Conservation (phyloP, 2,113 vertebrate genomes). For the Cebidichthys violaceus region DNA sequence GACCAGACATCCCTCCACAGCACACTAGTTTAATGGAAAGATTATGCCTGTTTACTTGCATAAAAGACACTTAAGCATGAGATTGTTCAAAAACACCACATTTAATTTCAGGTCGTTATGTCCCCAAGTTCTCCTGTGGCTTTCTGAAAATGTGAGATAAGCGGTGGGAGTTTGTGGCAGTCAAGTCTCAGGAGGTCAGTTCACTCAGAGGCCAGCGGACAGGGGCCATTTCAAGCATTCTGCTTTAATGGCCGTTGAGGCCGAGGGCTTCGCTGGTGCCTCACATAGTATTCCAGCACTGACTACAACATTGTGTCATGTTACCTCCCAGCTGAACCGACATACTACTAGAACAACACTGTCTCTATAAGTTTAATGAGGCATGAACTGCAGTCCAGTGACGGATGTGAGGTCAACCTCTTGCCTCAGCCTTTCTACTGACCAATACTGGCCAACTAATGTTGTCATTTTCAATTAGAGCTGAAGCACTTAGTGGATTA, state of each 20-base stretch:
- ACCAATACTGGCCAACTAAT: slow-evolving; percentile 4
- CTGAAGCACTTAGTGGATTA: neutral
- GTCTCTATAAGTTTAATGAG: slow-evolving; percentile 58
- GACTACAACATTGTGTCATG: slow-evolving; percentile 61
- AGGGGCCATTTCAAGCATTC: slow-evolving; percentile 71
- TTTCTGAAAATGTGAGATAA: slow-evolving; percentile 74
- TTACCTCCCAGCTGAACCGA: slow-evolving; percentile 58
- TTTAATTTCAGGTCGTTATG: slow-evolving; percentile 52
- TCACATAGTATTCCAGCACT: slow-evolving; percentile 39
- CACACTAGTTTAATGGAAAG: neutral
- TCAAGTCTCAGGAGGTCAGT: slow-evolving; percentile 73
- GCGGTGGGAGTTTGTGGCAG: slow-evolving; percentile 53
- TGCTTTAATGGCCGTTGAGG: slow-evolving; percentile 64
- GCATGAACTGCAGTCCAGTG: slow-evolving; percentile 38
- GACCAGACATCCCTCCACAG: slow-evolving; percentile 6
- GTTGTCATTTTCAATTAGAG: slow-evolving; percentile 1
- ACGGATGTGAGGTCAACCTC: slow-evolving; percentile 48
- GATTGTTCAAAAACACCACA: slow-evolving; percentile 16
- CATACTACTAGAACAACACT: slow-evolving; percentile 60
- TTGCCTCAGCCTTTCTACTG: slow-evolving; percentile 29
- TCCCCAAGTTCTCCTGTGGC: slow-evolving; percentile 57
- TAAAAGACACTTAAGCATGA: slow-evolving; percentile 31
- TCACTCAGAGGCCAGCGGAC: slow-evolving; percentile 77
- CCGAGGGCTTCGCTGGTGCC: slow-evolving; percentile 43
- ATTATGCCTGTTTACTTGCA: slow-evolving; percentile 35